A percentile compares a stretch with the other conserved stretches of the same genome.
Conservation (phyloP, 1,140 invertebrate genomes). For the Sipha flava region DNA sequence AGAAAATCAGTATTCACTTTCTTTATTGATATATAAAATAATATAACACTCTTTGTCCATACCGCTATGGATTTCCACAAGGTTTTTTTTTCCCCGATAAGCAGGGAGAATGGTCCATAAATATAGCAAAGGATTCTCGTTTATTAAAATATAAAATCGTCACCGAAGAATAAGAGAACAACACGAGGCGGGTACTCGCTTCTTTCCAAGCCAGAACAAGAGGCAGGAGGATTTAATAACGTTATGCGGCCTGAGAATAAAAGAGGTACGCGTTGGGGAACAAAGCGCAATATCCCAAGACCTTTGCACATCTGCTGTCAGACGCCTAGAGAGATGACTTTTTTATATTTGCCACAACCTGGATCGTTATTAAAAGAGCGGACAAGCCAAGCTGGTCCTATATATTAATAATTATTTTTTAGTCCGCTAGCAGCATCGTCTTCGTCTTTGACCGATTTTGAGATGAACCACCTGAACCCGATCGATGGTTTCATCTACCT, state of each 20-base stretch:
- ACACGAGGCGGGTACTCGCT: neutral
- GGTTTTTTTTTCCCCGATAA: neutral
- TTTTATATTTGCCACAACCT: slow-evolving; percentile 30
- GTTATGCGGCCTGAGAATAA: slow-evolving; percentile 24
- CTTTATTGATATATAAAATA: neutral
- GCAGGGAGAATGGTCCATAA: neutral
- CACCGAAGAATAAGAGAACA: neutral
- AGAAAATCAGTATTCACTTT: neutral
- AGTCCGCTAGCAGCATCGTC: neutral
- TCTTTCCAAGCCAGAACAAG: neutral
- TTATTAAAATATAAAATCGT: slow-evolving; percentile 22
- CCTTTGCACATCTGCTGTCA: slow-evolving; percentile 24
- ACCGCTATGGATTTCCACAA: neutral
- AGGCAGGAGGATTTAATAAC: neutral
- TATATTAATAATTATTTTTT: slow-evolving; percentile 26
- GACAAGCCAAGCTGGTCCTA: neutral
- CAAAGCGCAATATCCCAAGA: slow-evolving; percentile 31
- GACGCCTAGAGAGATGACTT: slow-evolving; percentile 25
- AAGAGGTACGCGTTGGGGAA: slow-evolving; percentile 14
- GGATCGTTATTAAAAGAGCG: slow-evolving; percentile 30
- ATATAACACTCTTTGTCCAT: neutral
- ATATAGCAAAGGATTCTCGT: slow-evolving; percentile 2
- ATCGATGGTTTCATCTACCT: neutral
- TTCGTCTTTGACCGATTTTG: neutral
- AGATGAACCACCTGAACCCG: slow-evolving; percentile 21